These are phyloP conservation scores for Isurus oxyrinchus DNA, from an alignment of 2,113 vertebrate genomes.

Conservation along the genomic window DNA sequence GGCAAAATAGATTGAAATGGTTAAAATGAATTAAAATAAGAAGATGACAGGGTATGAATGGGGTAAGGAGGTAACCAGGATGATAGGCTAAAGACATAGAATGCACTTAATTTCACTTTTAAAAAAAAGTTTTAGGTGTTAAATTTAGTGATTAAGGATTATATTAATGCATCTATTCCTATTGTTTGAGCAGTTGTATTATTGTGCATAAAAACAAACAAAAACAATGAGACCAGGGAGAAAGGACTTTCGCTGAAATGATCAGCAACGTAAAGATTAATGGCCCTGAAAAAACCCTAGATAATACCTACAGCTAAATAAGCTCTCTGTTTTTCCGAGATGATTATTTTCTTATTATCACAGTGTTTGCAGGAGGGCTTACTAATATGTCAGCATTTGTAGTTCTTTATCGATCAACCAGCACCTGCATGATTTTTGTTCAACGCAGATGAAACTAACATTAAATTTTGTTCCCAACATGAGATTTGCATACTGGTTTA, in stretches of 20 bases:
- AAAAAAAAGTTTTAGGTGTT: background rate
- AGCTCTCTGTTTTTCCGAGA: background rate
- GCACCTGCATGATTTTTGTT: background rate
- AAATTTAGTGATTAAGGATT: background rate
- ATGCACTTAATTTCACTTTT: background rate
- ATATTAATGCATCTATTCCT: background rate
- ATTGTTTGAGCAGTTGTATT: background rate
- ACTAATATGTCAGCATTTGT: background rate
- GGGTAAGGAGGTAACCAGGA: background rate
- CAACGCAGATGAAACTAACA: background rate
- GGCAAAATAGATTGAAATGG: background rate
- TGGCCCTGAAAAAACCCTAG: background rate
- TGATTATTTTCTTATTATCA: background rate
- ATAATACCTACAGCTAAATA: background rate
- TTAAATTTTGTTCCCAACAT: background rate
- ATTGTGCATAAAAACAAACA: background rate
- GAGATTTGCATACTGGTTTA: background rate
- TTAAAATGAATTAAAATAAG: background rate
- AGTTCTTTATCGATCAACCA: background rate
- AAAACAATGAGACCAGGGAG: background rate
- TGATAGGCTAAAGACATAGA: background rate
- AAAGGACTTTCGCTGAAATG: background rate
- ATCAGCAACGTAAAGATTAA: background rate
- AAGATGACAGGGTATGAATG: background rate
- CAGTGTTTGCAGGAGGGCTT: background rate